Conservation (phyloP, 2,797 vertebrate genomes). For the Gallinago nigripennis region DNA sequence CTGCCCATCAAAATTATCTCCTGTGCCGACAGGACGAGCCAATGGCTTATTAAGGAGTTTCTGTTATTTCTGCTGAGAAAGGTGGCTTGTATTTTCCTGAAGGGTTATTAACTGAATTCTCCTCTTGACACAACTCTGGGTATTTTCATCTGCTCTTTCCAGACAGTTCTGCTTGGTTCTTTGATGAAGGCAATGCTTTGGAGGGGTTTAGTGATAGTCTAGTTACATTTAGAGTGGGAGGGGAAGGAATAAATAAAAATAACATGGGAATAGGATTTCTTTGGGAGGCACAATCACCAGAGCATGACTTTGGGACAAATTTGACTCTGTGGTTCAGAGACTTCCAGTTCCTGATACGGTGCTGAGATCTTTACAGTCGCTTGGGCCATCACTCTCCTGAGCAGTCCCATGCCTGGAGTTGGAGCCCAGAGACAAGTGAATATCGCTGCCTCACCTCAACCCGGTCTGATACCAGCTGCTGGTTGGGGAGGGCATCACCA, state of each 20-base stretch:
- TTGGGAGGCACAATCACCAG: not conserved
- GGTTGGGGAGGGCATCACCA: not conserved
- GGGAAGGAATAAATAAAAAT: not conserved
- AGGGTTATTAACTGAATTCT: slow-evolving; percentile 15
- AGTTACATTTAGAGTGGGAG: not conserved
- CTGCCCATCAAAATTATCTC: slow-evolving; percentile 41
- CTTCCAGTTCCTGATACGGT: not conserved
- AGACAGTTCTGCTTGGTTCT: not conserved
- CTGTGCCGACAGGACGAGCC: not conserved
- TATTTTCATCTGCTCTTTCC: not conserved
- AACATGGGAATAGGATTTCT: not conserved
- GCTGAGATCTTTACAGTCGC: not conserved
- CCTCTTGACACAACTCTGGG: not conserved
- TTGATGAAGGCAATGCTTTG: not conserved
- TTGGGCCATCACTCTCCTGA: not conserved
- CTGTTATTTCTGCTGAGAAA: slow-evolving; percentile 44
- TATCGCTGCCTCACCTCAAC: not conserved
- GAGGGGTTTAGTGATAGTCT: not conserved
- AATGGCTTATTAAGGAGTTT: slow-evolving; percentile 28
- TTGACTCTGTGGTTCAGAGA: not conserved
- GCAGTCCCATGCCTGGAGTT: not conserved
- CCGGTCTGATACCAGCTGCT: not conserved
- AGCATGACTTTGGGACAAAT: not conserved
- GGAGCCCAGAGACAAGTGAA: not conserved
- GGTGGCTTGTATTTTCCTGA: slow-evolving; percentile 26